phyloP scores from a whole-genome alignment of 2,113 vertebrate genomes.

The Oxygymnocypris stewartii region DNA sequence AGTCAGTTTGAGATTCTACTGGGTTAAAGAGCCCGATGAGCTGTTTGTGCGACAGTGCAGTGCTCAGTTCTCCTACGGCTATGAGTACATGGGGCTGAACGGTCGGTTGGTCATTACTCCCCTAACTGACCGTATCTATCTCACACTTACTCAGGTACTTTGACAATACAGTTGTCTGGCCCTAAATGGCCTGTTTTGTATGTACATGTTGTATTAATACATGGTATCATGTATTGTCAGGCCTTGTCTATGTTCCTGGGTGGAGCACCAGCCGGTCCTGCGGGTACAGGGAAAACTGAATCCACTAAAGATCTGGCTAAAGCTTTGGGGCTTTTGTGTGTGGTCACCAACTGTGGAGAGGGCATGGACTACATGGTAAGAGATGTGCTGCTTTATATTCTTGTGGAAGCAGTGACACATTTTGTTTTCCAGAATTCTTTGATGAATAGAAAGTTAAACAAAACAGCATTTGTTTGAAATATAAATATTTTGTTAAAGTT shows the following conservation, averaged over 20 bases:
- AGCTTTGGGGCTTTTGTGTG: constrained; percentile 91
- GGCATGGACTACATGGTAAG: constrained; percentile 97
- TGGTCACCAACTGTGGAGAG: constrained; percentile 97
- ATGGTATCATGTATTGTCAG: constrained; percentile 65
- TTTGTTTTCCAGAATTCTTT: background rate
- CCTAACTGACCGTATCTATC: constrained; percentile 93
- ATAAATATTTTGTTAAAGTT: background rate
- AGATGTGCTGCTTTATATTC: background rate
- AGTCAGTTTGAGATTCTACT: constrained; percentile 96
- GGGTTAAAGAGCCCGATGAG: constrained; percentile 81
- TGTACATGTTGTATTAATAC: constrained; percentile 30
- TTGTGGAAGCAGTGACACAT: background rate
- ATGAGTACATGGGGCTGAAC: constrained; percentile 98
- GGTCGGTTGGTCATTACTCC: constrained; percentile 96
- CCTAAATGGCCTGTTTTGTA: background rate
- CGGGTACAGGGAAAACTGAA: constrained; percentile 97
- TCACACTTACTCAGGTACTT: constrained; percentile 93
- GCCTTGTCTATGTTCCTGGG: constrained; percentile 96
- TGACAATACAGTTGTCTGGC: background rate
- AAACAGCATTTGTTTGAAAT: background rate
- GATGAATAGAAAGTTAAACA: background rate
- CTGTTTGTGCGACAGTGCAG: constrained; percentile 90
- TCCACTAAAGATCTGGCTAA: constrained; percentile 97
- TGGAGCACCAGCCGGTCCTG: constrained; percentile 91
- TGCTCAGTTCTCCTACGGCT: constrained; percentile 87